These are phyloP conservation scores for Atractosteus spatula DNA, from an alignment of 2,113 vertebrate species.

Conservation along the genomic window DNA sequence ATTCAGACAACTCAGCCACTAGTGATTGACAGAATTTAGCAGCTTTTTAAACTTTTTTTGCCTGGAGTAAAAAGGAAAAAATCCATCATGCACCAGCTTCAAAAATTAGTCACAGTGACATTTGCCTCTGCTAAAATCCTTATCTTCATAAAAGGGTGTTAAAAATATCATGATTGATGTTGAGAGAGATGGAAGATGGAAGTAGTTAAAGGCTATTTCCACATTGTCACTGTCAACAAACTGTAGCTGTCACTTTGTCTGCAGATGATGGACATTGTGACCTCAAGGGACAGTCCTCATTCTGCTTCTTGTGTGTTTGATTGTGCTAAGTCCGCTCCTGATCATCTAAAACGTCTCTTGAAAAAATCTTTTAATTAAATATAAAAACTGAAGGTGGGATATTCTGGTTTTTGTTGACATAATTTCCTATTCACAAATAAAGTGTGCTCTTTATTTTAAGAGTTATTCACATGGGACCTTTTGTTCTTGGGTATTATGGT, in stretches of 20 bases:
- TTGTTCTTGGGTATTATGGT: too few species aligned
- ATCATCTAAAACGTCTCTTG: too few species aligned
- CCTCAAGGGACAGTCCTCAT: neutral
- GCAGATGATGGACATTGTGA: slow-evolving; percentile 4
- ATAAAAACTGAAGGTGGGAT: too few species aligned
- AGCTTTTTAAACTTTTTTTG: neutral
- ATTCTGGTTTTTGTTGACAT: too few species aligned
- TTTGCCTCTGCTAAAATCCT: slow-evolving; percentile 8
- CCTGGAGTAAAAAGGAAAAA: neutral
- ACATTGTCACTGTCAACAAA: slow-evolving; percentile 25
- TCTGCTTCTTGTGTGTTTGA: neutral
- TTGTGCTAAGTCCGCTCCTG: too few species aligned
- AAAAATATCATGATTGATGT: slow-evolving; percentile 21
- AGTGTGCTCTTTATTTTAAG: too few species aligned
- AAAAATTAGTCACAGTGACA: slow-evolving; percentile 11
- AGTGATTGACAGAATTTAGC: neutral
- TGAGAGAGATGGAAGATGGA: neutral
- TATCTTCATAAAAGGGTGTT: slow-evolving; percentile 10
- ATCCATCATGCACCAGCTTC: neutral
- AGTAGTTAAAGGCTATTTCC: slow-evolving; percentile 17
- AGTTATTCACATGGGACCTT: too few species aligned
- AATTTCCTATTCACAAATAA: too few species aligned
- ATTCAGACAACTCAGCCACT: neutral
- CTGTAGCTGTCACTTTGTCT: slow-evolving; percentile 3
- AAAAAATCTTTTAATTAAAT: too few species aligned